Percentiles rank a stretch among this genome's conserved stretches.
Conservation (phyloP, 2,113 vertebrate species). For the Sebastes schlegelii region DNA sequence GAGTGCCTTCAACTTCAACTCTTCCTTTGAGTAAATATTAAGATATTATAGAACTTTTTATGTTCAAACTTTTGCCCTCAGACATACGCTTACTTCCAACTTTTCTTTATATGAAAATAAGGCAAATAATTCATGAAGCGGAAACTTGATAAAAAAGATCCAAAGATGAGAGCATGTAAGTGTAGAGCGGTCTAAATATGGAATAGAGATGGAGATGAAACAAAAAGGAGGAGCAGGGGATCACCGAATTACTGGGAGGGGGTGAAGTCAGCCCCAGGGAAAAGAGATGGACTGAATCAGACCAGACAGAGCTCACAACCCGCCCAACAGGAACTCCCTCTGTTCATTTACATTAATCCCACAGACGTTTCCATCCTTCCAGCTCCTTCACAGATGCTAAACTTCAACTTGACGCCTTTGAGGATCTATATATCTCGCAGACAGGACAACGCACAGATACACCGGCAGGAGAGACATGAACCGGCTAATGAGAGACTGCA, state of each 20-base stretch:
- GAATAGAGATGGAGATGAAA: constrained; percentile 75
- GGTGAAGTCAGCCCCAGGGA: constrained; percentile 60
- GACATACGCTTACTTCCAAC: constrained; percentile 54
- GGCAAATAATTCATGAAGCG: constrained; percentile 82
- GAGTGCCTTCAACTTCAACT: constrained; percentile 16
- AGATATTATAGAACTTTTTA: constrained; percentile 58
- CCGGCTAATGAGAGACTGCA: too few species aligned
- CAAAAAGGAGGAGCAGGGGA: constrained; percentile 73
- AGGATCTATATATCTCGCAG: constrained; percentile 60
- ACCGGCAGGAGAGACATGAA: too few species aligned
- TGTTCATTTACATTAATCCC: constrained; percentile 85
- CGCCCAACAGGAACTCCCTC: constrained; percentile 76
- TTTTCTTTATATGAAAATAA: constrained; percentile 84
- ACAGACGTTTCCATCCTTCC: constrained; percentile 68
- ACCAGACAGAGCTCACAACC: constrained; percentile 80
- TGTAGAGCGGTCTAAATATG: constrained; percentile 71
- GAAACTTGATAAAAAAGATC: constrained; percentile 81
- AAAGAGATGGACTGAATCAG: constrained; percentile 84
- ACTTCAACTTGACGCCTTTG: constrained; percentile 60
- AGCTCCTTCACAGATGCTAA: constrained; percentile 66
- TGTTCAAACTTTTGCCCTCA: constrained; percentile 58
- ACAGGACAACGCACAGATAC: constrained; percentile 34
- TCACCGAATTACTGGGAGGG: constrained; percentile 71
- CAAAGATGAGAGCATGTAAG: constrained; percentile 82
- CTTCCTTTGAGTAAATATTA: constrained; percentile 66